Percentiles rank a stretch among this genome's conserved stretches.
Conservation (phyloP, 2,888 invertebrate species). For the Drosophila fungiperda region DNA sequence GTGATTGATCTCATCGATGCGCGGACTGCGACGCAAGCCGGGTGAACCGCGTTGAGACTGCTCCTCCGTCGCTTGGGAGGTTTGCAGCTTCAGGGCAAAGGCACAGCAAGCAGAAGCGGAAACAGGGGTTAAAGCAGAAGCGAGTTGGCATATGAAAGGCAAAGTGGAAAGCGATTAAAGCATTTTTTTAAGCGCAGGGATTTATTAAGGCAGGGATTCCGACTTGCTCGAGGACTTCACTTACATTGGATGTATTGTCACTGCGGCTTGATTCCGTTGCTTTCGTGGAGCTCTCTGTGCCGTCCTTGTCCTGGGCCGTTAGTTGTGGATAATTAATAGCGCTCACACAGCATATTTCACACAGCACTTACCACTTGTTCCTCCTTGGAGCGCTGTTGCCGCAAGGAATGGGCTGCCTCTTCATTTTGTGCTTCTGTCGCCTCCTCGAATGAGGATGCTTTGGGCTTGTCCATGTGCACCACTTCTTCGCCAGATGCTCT, state of each 20-base stretch:
- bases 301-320: conserved; percentile 55
- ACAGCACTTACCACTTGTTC: conserved; percentile 74
- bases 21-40: conserved; percentile 83
- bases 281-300: conserved; percentile 39
- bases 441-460: conserved; percentile 84
- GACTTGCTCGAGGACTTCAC: conserved; percentile 43
- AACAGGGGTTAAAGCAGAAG: conserved; percentile 17
- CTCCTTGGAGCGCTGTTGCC: conserved; percentile 73
- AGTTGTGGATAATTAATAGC: conserved; percentile 9
- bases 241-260: conserved; percentile 82
- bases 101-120: conserved; percentile 41
- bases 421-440: conserved; percentile 83
- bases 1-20: conserved; percentile 81
- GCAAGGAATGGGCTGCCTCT: conserved; percentile 75
- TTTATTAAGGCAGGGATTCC: conserved; percentile 2
- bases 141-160: conserved; percentile 65
- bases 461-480: conserved; percentile 66
- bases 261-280: conserved; percentile 57
- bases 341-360: not conserved
- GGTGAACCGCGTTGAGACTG: conserved; percentile 61
- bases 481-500: conserved; percentile 62
- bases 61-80: conserved; percentile 72
- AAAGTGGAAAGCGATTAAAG: conserved; percentile 69
- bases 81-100: conserved; percentile 70
- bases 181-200: conserved; percentile 17